Conservation (phyloP, 2,888 invertebrate genomes). For the Celastrina argiolus region DNA sequence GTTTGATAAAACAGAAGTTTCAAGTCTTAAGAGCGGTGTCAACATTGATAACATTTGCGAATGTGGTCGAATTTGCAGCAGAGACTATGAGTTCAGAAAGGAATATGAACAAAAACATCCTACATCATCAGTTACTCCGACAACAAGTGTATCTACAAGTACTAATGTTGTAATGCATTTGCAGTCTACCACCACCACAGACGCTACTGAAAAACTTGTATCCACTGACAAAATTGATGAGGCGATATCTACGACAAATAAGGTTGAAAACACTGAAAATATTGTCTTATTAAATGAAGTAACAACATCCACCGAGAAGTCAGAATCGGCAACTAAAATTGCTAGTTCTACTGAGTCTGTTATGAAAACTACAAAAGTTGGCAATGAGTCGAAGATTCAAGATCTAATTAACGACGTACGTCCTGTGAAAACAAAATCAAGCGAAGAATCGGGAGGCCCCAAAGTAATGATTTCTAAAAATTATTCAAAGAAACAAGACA, state of each 20-base stretch:
- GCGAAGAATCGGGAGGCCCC: constrained; percentile 57
- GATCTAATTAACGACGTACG: constrained; percentile 55
- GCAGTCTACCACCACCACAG: constrained; percentile 26
- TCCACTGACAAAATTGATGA: constrained; percentile 5
- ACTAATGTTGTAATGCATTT: constrained; percentile 26
- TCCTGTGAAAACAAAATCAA: constrained; percentile 45
- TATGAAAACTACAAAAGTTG: not conserved
- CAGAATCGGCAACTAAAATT: not conserved
- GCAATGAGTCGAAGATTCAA: constrained; percentile 22
- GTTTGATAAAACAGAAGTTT: constrained; percentile 79
- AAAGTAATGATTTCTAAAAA: constrained; percentile 46
- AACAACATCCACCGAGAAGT: not conserved
- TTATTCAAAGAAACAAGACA: constrained; percentile 51
- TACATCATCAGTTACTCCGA: constrained; percentile 25
- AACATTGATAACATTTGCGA: constrained; percentile 75
- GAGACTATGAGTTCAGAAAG: constrained; percentile 63
- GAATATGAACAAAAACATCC: constrained; percentile 38
- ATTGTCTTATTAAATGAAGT: not conserved
- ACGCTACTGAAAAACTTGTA: constrained; percentile 12
- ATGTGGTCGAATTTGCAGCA: constrained; percentile 71
- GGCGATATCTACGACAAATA: not conserved
- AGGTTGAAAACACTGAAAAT: not conserved
- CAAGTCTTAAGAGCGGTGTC: constrained; percentile 61
- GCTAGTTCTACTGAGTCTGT: not conserved
- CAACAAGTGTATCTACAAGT: constrained; percentile 25